These are phyloP conservation scores for Oryzias celebensis DNA, from an alignment of 2,113 vertebrate genomes.

Conservation along the genomic window DNA sequence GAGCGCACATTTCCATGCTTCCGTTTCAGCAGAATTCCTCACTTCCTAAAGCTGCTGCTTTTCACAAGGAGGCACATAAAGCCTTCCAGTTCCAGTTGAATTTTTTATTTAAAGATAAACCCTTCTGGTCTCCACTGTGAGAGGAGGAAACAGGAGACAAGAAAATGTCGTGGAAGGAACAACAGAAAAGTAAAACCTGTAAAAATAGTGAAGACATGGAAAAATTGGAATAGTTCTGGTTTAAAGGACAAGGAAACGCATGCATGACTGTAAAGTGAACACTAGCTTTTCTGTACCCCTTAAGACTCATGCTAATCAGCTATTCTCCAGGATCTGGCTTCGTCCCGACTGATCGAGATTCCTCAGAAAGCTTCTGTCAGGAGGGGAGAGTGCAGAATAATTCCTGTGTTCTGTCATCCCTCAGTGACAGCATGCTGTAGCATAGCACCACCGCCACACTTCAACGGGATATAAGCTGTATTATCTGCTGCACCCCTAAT, in stretches of 20 bases:
- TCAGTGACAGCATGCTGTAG: conserved; percentile 71
- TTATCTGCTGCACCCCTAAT: conserved; percentile 43
- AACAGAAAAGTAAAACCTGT: conserved; percentile 21
- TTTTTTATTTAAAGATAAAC: too few relatives aligned
- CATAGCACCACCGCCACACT: conserved; percentile 19
- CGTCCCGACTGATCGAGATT: conserved; percentile 59
- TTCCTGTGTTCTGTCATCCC: conserved; percentile 71
- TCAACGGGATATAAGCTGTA: conserved; percentile 58
- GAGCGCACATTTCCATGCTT: too few relatives aligned
- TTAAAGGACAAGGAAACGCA: too few relatives aligned
- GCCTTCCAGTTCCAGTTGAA: too few relatives aligned
- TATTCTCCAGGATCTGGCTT: conserved; percentile 20
- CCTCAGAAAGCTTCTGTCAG: conserved; percentile 73
- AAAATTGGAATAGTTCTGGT: conserved; percentile 18
- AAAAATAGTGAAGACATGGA: conserved; percentile 40
- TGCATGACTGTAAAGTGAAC: too few relatives aligned
- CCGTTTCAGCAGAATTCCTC: too few relatives aligned
- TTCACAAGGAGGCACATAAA: too few relatives aligned
- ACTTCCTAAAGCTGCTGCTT: too few relatives aligned
- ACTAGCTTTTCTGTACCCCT: conserved; percentile 10
- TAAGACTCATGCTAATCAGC: conserved; percentile 47
- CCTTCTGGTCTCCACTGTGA: too few relatives aligned
- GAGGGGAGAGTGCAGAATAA: conserved; percentile 62
- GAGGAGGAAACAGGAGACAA: too few relatives aligned
- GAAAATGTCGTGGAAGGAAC: conserved; percentile 45